Evolutionary conservation across 1,140 invertebrate genomes (phyloP).

Genomic region (Steinernema khuongi): DNA sequence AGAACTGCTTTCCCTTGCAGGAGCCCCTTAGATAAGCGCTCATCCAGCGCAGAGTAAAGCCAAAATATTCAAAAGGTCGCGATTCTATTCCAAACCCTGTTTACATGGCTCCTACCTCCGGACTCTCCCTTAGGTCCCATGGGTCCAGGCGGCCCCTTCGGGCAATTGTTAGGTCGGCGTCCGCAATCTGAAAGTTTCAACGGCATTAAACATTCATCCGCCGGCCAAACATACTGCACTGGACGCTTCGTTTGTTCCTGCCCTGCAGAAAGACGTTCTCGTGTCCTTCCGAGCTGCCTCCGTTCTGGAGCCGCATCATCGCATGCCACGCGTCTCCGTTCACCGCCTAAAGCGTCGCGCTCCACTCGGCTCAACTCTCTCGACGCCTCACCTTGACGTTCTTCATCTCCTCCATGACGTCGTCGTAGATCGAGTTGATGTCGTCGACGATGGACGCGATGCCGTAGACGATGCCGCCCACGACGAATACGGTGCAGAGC

Average conservation of each 20-base stretch:
- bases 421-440: not conserved
- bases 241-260: not conserved
- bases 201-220: not conserved
- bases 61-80: too few species aligned
- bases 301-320: not conserved
- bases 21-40: too few species aligned
- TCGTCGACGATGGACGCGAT: not conserved
- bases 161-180: not conserved
- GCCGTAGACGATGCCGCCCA: not conserved
- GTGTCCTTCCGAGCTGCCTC: not conserved
- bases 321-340: not conserved
- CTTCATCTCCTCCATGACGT: not conserved
- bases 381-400: not conserved
- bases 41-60: too few species aligned
- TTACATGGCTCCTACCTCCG: too few species aligned
- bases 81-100: too few species aligned
- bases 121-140: not conserved
- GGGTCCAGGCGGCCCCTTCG: not conserved
- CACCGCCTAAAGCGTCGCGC: not conserved
- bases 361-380: not conserved
- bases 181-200: not conserved
- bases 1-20: too few species aligned
- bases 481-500: not conserved
- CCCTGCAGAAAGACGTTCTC: not conserved
- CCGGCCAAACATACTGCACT: constrained; percentile 8